These are phyloP conservation scores for Leucoraja ocellata DNA, from an alignment of 2,797 vertebrate genomes.

Conservation along the genomic window DNA sequence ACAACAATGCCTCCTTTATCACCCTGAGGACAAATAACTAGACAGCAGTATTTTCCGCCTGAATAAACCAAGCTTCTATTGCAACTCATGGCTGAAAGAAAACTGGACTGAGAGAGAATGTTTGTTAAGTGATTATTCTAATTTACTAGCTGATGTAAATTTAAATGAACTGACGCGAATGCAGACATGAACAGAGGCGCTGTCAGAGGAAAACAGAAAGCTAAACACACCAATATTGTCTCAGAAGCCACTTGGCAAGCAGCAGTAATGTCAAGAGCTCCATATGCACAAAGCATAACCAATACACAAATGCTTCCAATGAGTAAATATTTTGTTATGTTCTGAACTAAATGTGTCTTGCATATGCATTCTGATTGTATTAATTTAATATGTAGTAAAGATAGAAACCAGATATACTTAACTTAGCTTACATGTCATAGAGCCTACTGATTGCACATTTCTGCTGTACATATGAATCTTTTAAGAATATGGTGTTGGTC, in stretches of 20 bases:
- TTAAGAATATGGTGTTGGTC: neutral
- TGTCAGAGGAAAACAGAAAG: conserved; percentile 53
- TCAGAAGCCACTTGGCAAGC: conserved; percentile 42
- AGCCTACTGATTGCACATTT: neutral
- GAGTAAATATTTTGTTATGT: conserved; percentile 34
- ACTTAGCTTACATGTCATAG: neutral
- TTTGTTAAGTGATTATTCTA: conserved; percentile 92
- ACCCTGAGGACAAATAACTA: conserved; percentile 87
- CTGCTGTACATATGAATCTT: neutral
- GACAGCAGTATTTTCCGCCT: conserved; percentile 88
- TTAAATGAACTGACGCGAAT: conserved; percentile 88
- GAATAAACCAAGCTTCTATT: conserved; percentile 68
- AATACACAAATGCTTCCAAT: conserved; percentile 24
- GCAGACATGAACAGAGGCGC: conserved; percentile 74
- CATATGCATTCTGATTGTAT: conserved; percentile 11
- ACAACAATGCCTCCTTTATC: conserved; percentile 82
- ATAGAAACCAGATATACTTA: neutral
- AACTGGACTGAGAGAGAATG: conserved; percentile 69
- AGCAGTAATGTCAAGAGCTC: neutral
- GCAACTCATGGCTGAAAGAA: conserved; percentile 71
- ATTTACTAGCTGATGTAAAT: conserved; percentile 94
- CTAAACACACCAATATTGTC: conserved; percentile 36
- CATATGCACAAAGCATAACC: conserved; percentile 31
- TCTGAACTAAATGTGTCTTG: conserved; percentile 2
- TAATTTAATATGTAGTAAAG: neutral